Conservation (phyloP, 2,888 invertebrate genomes). For the Cerastoderma edule region DNA sequence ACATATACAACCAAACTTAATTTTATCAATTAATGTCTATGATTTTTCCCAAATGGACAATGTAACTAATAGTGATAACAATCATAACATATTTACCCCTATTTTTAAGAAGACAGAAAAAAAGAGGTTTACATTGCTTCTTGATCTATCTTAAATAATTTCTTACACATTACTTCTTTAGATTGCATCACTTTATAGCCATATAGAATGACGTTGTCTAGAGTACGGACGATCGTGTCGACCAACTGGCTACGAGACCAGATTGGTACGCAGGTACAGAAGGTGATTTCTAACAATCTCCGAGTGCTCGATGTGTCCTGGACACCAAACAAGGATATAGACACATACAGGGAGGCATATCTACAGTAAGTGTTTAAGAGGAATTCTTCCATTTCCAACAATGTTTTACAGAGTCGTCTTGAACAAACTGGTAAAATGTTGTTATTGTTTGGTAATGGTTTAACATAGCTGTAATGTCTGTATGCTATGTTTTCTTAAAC, state of each 20-base stretch:
- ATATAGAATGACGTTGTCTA: constrained; percentile 44
- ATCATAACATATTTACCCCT: no score
- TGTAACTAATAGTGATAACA: no score
- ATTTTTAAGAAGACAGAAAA: neutral
- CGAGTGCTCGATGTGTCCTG: constrained; percentile 68
- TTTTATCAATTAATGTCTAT: no score
- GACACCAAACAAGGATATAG: constrained; percentile 53
- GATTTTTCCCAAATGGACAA: no score
- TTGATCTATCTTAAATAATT: neutral
- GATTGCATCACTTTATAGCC: neutral
- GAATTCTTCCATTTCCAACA: no score
- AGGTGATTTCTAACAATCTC: constrained; percentile 39
- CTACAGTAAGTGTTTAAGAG: constrained; percentile 64
- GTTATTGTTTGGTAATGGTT: no score
- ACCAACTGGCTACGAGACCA: constrained; percentile 68
- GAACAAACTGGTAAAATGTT: no score
- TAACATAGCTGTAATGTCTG: no score
- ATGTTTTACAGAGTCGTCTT: no score
- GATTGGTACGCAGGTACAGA: constrained; percentile 34
- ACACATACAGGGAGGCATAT: constrained; percentile 67
- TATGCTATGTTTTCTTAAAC: no score
- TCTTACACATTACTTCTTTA: neutral
- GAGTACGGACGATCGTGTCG: constrained; percentile 60
- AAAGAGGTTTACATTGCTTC: neutral
- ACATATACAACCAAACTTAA: no score